Conservation (phyloP, 2,797 vertebrate species). For the Lagorchestes hirsutus region DNA sequence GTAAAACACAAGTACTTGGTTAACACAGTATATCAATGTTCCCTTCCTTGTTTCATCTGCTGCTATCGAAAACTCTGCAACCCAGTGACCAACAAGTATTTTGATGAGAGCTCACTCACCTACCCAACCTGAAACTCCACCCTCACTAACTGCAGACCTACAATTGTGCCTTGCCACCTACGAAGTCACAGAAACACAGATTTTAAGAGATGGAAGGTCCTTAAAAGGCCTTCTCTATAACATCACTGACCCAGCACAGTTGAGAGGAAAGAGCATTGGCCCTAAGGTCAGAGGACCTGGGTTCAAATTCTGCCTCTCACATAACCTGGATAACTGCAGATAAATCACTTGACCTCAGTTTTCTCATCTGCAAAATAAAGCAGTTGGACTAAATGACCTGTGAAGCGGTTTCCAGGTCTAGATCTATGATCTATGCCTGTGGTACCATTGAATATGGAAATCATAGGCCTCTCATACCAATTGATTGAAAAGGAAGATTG, state of each 20-base stretch:
- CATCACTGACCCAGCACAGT: background rate
- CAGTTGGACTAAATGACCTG: background rate
- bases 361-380: background rate
- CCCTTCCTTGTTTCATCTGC: background rate
- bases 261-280: background rate
- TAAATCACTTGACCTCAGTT: background rate
- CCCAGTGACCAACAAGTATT: background rate
- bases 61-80: background rate
- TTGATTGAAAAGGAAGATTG: background rate
- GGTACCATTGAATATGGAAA: background rate
- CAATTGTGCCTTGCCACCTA: background rate
- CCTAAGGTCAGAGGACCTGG: background rate
- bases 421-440: background rate
- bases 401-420: background rate
- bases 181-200: background rate
- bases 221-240: background rate
- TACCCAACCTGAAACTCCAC: background rate
- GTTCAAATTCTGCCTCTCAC: background rate
- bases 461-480: background rate
- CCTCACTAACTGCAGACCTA: background rate
- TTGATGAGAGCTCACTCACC: background rate
- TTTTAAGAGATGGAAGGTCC: background rate
- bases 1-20: slow-evolving; percentile 76
- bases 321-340: background rate
- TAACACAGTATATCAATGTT: background rate